These are phyloP conservation scores for Drosophila suzukii DNA, from an alignment of 1,140 invertebrate genomes.

Conservation along the genomic window DNA sequence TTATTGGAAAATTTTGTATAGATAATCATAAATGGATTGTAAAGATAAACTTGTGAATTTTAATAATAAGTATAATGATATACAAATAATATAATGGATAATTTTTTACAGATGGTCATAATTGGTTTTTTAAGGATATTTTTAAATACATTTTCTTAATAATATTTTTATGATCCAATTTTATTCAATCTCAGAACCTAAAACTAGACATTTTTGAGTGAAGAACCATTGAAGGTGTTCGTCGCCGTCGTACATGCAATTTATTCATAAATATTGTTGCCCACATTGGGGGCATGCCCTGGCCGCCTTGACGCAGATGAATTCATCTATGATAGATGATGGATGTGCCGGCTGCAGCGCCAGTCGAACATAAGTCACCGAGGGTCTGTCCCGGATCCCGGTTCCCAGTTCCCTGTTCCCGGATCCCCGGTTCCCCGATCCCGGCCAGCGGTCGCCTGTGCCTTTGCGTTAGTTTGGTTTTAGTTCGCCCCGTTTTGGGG, in stretches of 20 bases:
- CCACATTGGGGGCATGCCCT: constrained; percentile 71
- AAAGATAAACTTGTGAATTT: no score
- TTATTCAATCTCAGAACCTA: neutral
- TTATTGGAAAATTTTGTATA: no score
- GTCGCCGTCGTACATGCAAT: constrained; percentile 67
- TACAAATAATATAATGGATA: no score
- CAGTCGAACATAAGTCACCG: constrained; percentile 76
- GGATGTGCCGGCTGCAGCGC: constrained; percentile 79
- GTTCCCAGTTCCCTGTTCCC: constrained; percentile 19
- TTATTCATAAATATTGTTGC: constrained; percentile 82
- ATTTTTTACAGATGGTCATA: no score
- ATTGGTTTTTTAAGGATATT: no score
- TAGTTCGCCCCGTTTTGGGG: constrained; percentile 24
- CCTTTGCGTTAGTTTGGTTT: constrained; percentile 29
- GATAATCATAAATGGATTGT: no score
- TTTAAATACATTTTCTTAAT: no score
- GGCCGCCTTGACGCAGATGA: constrained; percentile 78
- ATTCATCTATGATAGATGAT: constrained; percentile 83
- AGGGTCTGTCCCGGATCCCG: constrained; percentile 31
- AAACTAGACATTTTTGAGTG: neutral
- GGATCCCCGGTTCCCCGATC: constrained; percentile 19
- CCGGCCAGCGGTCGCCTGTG: constrained; percentile 27
- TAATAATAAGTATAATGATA: no score
- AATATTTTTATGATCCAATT: no score
- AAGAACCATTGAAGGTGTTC: constrained; percentile 25